A percentile compares a stretch with the other conserved stretches of the same genome.
Evolutionary conservation across 2,797 vertebrate genomes (phyloP).

Genomic region (Cetoscarus ocellatus): DNA sequence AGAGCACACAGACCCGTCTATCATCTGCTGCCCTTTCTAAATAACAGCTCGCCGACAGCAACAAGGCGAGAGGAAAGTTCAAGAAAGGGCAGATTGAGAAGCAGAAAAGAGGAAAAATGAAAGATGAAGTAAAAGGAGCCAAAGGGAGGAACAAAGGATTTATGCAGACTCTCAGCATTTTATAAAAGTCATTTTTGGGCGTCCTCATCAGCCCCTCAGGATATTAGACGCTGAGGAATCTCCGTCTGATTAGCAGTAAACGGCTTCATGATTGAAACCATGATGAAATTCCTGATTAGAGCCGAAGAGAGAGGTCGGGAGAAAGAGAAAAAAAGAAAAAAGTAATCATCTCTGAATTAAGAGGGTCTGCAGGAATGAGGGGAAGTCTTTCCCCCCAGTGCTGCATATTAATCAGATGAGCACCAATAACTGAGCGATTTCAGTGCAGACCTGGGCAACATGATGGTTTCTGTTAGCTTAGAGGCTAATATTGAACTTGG

Average conservation of each 20-base stretch:
- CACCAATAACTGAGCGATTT: slow-evolving; percentile 1
- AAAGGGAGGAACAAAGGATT: slow-evolving; percentile 4
- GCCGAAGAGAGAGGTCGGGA: neutral
- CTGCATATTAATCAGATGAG: slow-evolving; percentile 32
- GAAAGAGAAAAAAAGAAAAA: neutral
- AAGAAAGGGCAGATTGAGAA: neutral
- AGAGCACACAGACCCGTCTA: slow-evolving; percentile 33
- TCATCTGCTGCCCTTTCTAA: slow-evolving; percentile 57
- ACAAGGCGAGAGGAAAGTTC: neutral
- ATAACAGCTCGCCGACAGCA: slow-evolving; percentile 14
- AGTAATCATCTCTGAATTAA: slow-evolving; percentile 20
- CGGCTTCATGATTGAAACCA: slow-evolving; percentile 35
- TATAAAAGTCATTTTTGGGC: slow-evolving; percentile 48
- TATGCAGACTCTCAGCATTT: slow-evolving; percentile 33
- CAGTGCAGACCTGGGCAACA: neutral
- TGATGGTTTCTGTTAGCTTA: neutral
- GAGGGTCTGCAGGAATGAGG: slow-evolving; percentile 10
- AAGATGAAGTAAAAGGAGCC: neutral
- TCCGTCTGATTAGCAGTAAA: slow-evolving; percentile 47
- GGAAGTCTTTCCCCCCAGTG: neutral
- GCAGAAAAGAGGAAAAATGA: neutral
- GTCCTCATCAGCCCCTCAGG: slow-evolving; percentile 39
- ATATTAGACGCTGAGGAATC: slow-evolving; percentile 30
- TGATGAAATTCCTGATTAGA: slow-evolving; percentile 44
- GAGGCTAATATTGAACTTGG: too few relatives aligned